Conservation (phyloP, 2,888 invertebrate genomes). For the Xestia sexstrigata region DNA sequence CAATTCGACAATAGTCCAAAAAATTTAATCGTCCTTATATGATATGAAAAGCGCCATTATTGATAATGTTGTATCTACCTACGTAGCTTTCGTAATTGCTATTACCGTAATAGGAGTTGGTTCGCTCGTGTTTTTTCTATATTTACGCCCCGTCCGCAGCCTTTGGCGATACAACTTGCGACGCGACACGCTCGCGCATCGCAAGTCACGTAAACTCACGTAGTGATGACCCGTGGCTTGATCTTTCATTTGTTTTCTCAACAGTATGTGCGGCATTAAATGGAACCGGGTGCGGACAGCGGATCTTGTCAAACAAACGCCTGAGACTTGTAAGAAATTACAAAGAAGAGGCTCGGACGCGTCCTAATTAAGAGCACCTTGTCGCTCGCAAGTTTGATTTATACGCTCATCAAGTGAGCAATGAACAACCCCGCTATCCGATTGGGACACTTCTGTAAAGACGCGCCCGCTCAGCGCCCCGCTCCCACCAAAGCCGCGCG, state of each 20-base stretch:
- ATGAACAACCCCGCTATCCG: not conserved
- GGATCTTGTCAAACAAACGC: not conserved
- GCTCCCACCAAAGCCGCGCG: not conserved
- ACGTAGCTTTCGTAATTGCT: conserved; percentile 22
- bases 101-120: conserved; percentile 11
- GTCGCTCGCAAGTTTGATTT: not conserved
- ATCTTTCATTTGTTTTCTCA: not conserved
- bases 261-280: not conserved
- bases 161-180: not conserved
- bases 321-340: not conserved
- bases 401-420: too few species aligned
- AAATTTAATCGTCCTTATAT: conserved; percentile 30
- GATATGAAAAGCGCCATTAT: conserved; percentile 2
- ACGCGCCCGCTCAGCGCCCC: not conserved
- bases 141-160: not conserved
- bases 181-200: not conserved
- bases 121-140: conserved; percentile 18
- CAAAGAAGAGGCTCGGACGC: not conserved
- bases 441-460: not conserved
- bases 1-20: conserved; percentile 1
- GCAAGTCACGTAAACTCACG: not conserved
- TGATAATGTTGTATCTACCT: conserved; percentile 18
- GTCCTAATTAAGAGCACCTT: not conserved
- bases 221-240: not conserved
- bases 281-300: not conserved